Percentiles rank a stretch among this genome's conserved stretches.
Conservation (phyloP, 2,113 vertebrate genomes). For the Solea senegalensis region DNA sequence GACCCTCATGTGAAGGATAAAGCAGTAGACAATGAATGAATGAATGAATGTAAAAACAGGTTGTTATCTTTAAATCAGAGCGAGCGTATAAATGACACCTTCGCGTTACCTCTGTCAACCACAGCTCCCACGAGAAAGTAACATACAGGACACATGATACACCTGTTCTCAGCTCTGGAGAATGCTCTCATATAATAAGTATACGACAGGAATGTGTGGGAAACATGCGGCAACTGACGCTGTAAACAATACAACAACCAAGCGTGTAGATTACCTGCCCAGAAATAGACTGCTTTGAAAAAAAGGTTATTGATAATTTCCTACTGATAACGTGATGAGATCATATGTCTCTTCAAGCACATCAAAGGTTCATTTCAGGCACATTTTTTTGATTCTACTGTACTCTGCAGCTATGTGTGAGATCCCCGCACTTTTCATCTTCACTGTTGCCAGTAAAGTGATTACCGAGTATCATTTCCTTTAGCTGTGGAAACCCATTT, state of each 20-base stretch:
- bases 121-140: slow-evolving; percentile 48
- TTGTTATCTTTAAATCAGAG: neutral
- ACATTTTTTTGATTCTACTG: neutral
- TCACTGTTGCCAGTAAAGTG: slow-evolving; percentile 65
- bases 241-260: slow-evolving; percentile 11
- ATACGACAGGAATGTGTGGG: slow-evolving; percentile 64
- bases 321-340: neutral
- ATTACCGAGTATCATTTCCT: slow-evolving; percentile 89
- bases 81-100: neutral
- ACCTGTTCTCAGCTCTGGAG: slow-evolving; percentile 38
- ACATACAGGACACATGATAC: slow-evolving; percentile 39
- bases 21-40: no score
- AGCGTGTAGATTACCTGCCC: neutral
- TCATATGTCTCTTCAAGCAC: no score
- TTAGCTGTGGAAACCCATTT: slow-evolving; percentile 87
- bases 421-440: slow-evolving; percentile 46
- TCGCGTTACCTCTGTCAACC: neutral
- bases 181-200: slow-evolving; percentile 2
- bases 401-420: slow-evolving; percentile 29
- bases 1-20: no score
- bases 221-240: slow-evolving; percentile 20
- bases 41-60: no score
- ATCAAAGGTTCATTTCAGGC: neutral
- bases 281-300: slow-evolving; percentile 15
- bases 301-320: neutral